Percentiles rank a stretch among this genome's conserved stretches.
Conservation (phyloP, 2,113 vertebrate species). For the Hippocampus zosterae region DNA sequence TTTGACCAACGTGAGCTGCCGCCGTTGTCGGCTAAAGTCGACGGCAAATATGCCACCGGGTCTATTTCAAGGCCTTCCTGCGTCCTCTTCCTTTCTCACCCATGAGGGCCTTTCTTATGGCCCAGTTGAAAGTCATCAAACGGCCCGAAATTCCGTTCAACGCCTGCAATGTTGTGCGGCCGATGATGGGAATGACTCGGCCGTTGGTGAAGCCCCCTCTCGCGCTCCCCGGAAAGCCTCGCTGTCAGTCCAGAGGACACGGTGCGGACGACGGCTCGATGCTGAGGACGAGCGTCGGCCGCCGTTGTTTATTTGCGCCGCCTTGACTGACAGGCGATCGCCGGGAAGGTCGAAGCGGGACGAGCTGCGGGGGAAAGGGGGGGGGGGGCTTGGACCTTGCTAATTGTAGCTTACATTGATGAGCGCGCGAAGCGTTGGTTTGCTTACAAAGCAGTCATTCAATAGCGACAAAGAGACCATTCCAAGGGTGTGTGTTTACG, state of each 20-base stretch:
- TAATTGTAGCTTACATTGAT: too few relatives aligned
- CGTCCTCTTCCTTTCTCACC: slow-evolving; percentile 62
- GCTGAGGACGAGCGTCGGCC: slow-evolving; percentile 58
- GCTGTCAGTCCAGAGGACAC: slow-evolving; percentile 60
- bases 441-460: too few relatives aligned
- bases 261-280: slow-evolving; percentile 44
- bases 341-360: slow-evolving; percentile 34
- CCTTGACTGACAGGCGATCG: slow-evolving; percentile 31
- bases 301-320: slow-evolving; percentile 28
- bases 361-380: not conserved
- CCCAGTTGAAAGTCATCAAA: slow-evolving; percentile 54
- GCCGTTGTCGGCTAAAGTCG: too few relatives aligned
- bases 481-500: too few relatives aligned
- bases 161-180: slow-evolving; percentile 66
- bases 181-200: slow-evolving; percentile 75
- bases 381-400: too few relatives aligned
- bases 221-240: slow-evolving; percentile 54
- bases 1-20: too few relatives aligned
- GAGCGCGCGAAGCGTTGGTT: too few relatives aligned
- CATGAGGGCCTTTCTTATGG: slow-evolving; percentile 69
- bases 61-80: slow-evolving; percentile 53
- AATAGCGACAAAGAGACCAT: not conserved
- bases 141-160: slow-evolving; percentile 72
- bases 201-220: slow-evolving; percentile 43
- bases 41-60: too few relatives aligned